A percentile compares a stretch with the other conserved stretches of the same genome.
phyloP scores from a whole-genome alignment of 2,113 vertebrate species.

The Nanorana parkeri region DNA sequence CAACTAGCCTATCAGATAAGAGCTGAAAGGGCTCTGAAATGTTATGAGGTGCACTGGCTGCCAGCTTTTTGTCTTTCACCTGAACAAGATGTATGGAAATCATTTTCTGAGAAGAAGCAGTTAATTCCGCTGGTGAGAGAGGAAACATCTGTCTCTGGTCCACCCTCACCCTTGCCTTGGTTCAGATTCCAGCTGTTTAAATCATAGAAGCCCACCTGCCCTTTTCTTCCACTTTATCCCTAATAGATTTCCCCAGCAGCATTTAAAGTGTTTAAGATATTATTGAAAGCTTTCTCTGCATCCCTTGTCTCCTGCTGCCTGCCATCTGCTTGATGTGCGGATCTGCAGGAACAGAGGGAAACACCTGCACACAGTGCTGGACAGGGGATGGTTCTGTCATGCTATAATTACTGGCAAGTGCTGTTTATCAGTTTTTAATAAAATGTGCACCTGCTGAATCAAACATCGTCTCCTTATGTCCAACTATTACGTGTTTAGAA shows the following conservation, averaged over 20 bases:
- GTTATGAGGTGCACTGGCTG: background rate
- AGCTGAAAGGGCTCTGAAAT: background rate
- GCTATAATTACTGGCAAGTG: slow-evolving; percentile 25
- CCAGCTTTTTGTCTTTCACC: slow-evolving; percentile 8
- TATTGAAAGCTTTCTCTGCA: slow-evolving; percentile 31
- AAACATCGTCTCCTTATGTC: background rate
- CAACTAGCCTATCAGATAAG: background rate
- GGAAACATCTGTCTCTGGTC: slow-evolving; percentile 25
- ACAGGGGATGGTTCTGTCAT: slow-evolving; percentile 38
- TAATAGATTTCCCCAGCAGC: slow-evolving; percentile 41
- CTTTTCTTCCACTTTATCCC: slow-evolving; percentile 42
- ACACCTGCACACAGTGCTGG: slow-evolving; percentile 46
- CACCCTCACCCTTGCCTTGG: background rate
- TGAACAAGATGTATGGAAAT: slow-evolving; percentile 28
- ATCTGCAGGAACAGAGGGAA: slow-evolving; percentile 54
- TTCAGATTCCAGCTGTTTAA: slow-evolving; percentile 47
- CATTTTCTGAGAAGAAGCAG: slow-evolving; percentile 9
- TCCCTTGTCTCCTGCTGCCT: slow-evolving; percentile 63
- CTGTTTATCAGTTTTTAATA: slow-evolving; percentile 24
- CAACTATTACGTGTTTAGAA: background rate
- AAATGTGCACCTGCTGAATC: slow-evolving; percentile 27
- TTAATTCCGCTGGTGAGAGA: slow-evolving; percentile 9
- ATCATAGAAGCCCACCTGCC: slow-evolving; percentile 55
- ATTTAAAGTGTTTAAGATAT: slow-evolving; percentile 57
- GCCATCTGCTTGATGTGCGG: slow-evolving; percentile 51